Evolutionary conservation across 2,888 invertebrate species (phyloP).

Genomic region (Mycalesis mineus): DNA sequence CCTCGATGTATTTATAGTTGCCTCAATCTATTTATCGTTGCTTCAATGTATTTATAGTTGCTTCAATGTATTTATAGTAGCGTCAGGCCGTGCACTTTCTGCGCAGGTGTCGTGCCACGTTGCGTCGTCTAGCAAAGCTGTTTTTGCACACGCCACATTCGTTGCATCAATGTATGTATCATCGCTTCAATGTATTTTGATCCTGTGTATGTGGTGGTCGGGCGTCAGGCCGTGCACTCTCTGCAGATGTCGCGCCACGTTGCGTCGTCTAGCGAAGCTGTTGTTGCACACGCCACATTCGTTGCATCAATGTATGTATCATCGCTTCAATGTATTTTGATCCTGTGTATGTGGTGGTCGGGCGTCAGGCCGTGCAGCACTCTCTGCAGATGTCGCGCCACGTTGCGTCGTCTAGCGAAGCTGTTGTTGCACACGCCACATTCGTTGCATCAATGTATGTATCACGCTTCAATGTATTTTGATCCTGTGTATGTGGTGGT

Average conservation of each 20-base stretch:
- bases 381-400: conserved; percentile 51
- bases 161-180: background rate
- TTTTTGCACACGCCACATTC: conserved; percentile 48
- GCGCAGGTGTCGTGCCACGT: conserved; percentile 54
- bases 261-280: conserved; percentile 55
- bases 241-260: too few relatives aligned
- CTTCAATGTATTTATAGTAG: conserved; percentile 41
- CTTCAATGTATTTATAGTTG: too few relatives aligned
- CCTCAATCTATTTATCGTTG: too few relatives aligned
- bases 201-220: conserved; percentile 49
- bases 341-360: conserved; percentile 44
- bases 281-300: conserved; percentile 48
- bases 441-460: too few relatives aligned
- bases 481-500: conserved; percentile 46
- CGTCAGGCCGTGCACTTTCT: conserved; percentile 47
- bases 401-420: conserved; percentile 61
- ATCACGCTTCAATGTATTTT: background rate
- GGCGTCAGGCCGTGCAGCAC: conserved; percentile 52
- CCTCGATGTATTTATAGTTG: conserved; percentile 47
- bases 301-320: too few relatives aligned
- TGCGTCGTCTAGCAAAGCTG: conserved; percentile 55
- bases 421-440: conserved; percentile 47
- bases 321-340: conserved; percentile 40
- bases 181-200: background rate
- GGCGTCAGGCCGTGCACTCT: conserved; percentile 52